phyloP scores from a whole-genome alignment of 1,140 invertebrate genomes.

The Calycopis cecrops region DNA sequence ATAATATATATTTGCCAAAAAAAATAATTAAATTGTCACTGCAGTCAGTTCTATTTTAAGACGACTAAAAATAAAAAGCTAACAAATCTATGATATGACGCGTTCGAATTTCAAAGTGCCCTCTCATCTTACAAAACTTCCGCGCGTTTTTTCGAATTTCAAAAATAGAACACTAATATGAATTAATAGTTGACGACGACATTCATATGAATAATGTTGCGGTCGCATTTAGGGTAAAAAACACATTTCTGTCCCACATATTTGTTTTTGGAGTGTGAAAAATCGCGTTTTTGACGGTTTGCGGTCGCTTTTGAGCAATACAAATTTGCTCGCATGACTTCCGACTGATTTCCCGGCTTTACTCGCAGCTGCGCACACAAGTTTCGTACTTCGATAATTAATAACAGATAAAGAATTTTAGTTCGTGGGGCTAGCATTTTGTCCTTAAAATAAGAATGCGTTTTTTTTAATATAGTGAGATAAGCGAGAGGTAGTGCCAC shows the following conservation, averaged over 20 bases:
- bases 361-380: constrained; percentile 53
- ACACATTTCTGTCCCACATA: constrained; percentile 47
- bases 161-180: constrained; percentile 57
- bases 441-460: too few species aligned
- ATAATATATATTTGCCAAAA: too few species aligned
- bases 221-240: constrained; percentile 37
- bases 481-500: too few species aligned
- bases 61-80: constrained; percentile 22
- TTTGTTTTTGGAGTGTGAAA: constrained; percentile 69
- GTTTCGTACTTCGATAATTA: constrained; percentile 14
- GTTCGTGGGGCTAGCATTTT: too few species aligned
- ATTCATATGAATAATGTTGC: constrained; percentile 33
- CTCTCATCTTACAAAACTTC: constrained; percentile 32
- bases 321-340: constrained; percentile 60
- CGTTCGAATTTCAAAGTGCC: constrained; percentile 56
- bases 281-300: constrained; percentile 64
- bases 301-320: constrained; percentile 63
- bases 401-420: too few species aligned
- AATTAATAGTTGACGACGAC: constrained; percentile 41
- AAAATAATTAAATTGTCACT: too few species aligned
- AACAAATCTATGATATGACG: constrained; percentile 32
- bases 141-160: constrained; percentile 34
- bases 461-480: too few species aligned
- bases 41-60: too few species aligned
- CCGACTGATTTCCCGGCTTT: constrained; percentile 48